Conservation (phyloP, 2,797 vertebrate species). For the Toxotes lorentzi region DNA sequence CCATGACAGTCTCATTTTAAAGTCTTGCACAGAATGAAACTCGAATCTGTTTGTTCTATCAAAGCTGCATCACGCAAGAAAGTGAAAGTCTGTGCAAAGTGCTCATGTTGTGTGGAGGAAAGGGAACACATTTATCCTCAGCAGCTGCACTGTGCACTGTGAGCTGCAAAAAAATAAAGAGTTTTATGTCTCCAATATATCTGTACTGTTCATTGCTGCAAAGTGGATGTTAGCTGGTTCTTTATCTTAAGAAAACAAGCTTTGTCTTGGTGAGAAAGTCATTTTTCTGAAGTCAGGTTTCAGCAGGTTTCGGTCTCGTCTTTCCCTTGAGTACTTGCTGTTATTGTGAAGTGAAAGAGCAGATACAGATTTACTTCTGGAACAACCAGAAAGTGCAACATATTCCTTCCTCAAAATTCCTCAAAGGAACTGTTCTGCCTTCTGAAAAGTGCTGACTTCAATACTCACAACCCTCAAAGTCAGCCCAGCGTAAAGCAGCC, state of each 20-base stretch:
- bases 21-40: conserved; percentile 74
- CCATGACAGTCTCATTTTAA: conserved; percentile 77
- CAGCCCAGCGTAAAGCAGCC: conserved; percentile 59
- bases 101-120: not conserved
- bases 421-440: conserved; percentile 61
- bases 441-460: conserved; percentile 74
- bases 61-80: conserved; percentile 40
- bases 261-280: conserved; percentile 49
- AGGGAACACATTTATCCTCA: not conserved
- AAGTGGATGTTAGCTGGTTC: conserved; percentile 37
- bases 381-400: conserved; percentile 48
- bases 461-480: conserved; percentile 56
- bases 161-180: conserved; percentile 60
- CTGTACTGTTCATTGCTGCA: not conserved
- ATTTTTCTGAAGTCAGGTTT: conserved; percentile 45
- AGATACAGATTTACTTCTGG: conserved; percentile 71
- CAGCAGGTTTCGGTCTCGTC: conserved; percentile 47
- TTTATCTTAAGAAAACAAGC: conserved; percentile 34
- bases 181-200: not conserved
- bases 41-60: conserved; percentile 64
- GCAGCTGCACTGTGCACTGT: not conserved
- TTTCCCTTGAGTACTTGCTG: conserved; percentile 42
- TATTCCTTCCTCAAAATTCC: conserved; percentile 63
- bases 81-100: conserved; percentile 11
- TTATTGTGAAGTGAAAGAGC: conserved; percentile 69